phyloP scores from a whole-genome alignment of 2,888 invertebrate genomes.

The Ormia ochracea region DNA sequence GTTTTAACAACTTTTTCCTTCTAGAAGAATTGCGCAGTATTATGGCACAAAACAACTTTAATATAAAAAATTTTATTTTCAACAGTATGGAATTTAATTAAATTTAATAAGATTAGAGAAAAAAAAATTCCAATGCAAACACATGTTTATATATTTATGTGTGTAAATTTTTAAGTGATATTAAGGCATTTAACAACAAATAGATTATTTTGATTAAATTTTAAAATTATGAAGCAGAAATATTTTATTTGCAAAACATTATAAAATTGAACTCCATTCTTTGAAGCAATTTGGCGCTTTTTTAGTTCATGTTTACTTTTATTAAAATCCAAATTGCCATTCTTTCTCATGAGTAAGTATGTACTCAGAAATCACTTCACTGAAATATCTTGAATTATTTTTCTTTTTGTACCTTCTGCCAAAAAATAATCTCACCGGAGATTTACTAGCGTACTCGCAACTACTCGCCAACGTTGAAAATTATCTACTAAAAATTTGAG shows the following conservation, averaged over 20 bases:
- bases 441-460: conserved; percentile 65
- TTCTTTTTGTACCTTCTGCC: conserved; percentile 50
- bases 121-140: too few relatives aligned
- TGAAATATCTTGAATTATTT: conserved; percentile 54
- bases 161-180: too few relatives aligned
- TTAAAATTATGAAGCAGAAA: too few relatives aligned
- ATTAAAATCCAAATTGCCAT: conserved; percentile 31
- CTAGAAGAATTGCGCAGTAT: conserved; percentile 46
- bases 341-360: conserved; percentile 54
- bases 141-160: too few relatives aligned
- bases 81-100: conserved; percentile 3
- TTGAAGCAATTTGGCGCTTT: conserved; percentile 48
- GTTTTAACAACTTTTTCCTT: conserved; percentile 35
- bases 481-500: conserved; percentile 72
- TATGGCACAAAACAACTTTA: background rate
- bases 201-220: too few relatives aligned
- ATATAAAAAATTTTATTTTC: conserved; percentile 9
- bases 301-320: conserved; percentile 18
- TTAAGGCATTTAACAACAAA: too few relatives aligned
- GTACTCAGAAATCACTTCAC: conserved; percentile 56
- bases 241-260: too few relatives aligned
- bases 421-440: conserved; percentile 63
- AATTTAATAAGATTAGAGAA: background rate
- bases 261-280: background rate
- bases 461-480: conserved; percentile 74